Evolutionary conservation across 2,113 vertebrate species (phyloP).

Genomic region (Eulacestoma nigropectus): DNA sequence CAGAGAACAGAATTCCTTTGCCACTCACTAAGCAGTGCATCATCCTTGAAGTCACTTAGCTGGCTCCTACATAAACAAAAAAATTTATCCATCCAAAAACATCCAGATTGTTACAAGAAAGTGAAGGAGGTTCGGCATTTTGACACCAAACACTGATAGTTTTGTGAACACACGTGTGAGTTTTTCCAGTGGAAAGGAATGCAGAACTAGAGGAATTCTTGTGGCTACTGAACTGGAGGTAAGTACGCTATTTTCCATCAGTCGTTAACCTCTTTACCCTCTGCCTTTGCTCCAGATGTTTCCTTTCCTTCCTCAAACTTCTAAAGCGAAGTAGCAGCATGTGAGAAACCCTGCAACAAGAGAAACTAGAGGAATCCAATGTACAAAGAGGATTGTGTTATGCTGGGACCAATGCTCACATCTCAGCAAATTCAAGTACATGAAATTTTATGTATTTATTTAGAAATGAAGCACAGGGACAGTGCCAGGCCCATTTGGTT

Average conservation of each 20-base stretch:
- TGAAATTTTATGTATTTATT: background rate
- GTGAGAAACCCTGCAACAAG: background rate
- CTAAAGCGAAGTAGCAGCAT: background rate
- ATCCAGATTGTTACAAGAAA: background rate
- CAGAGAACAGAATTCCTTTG: background rate
- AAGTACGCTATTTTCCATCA: background rate
- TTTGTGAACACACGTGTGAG: background rate
- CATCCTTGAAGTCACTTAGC: background rate
- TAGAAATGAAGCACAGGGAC: background rate
- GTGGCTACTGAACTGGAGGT: conserved; percentile 25
- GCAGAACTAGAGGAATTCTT: background rate
- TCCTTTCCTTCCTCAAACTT: conserved; percentile 24
- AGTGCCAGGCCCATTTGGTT: background rate
- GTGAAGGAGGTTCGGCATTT: background rate
- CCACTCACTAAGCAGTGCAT: background rate
- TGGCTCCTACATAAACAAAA: background rate
- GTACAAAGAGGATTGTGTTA: background rate
- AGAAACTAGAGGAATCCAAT: background rate
- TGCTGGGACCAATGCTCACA: background rate
- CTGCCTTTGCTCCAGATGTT: conserved; percentile 53
- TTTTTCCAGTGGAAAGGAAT: conserved; percentile 4
- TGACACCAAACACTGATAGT: background rate
- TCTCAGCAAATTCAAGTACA: background rate
- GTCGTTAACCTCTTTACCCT: conserved; percentile 28
- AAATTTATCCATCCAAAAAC: no score